Evolutionary conservation across 2,888 invertebrate genomes (phyloP), one percentile per base, ranked within the genome.

Genomic region (Drosophila trichaetosa): DNA sequence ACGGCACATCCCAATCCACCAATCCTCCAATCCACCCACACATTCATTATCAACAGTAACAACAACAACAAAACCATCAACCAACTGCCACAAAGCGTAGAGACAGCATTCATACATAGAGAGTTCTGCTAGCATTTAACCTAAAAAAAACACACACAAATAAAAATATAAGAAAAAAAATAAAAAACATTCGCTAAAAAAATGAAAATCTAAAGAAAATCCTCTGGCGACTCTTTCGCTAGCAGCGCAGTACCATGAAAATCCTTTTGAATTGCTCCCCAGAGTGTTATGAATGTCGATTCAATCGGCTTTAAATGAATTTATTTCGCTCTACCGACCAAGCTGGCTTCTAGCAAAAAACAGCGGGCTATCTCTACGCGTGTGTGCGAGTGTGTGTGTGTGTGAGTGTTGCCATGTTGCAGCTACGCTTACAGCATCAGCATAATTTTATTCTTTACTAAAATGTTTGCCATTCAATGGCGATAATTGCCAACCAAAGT

Each of bases 181-280:
- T 68, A 59, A 53, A 61, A 72, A 75, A 65, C 54, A 60, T 69
- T 67, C 57, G 72, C 77, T 80, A 42, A 79, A 82, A 82, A 87
- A 79, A 87, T 77, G 80, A 77, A 87, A 87, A 85, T 85, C 83
- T 81, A 87, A 87, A 87, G 87, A 87, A 80, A 86, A 78, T 86
- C 82, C 87, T 87, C 70, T 75, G 76, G 87, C 87, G 82, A 84
- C 80, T 80, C 84, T 83, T 79, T 76, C 67, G 68, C 72, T 73
- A 67, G 72, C 75, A 73, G 79, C 73, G 74, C 76, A 81, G 75
- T 69, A 61, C 83, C 80, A 85, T 87, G 85, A 86, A 90, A 91
- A 91, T 91, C 89, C 91, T 89, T 89, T 89, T 83, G 79, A 90
- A 92, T 92, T 89, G 91, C 90, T 92, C 92, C 91, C 92, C 77